These are phyloP conservation scores for Punctoribates punctum DNA, from an alignment of 2,888 invertebrate genomes.

Conservation along the genomic window DNA sequence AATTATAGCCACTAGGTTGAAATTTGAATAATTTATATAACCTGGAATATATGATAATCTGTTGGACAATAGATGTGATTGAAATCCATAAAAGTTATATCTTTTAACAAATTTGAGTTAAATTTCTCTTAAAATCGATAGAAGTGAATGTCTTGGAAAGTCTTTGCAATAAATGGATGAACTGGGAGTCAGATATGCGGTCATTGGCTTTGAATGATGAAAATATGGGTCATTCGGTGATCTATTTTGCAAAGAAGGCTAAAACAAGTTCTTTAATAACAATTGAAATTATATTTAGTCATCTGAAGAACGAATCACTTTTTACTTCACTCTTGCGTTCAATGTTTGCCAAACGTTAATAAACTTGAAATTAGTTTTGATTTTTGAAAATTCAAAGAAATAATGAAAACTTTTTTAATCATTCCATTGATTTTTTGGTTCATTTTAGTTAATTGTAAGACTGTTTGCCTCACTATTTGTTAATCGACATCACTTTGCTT, in stretches of 20 bases:
- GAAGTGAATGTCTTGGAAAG: no score
- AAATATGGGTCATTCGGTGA: slow-evolving; percentile 23
- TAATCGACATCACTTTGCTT: not conserved
- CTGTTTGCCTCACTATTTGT: not conserved
- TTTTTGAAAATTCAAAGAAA: not conserved
- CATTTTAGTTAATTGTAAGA: slow-evolving; percentile 20
- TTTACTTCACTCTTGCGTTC: not conserved
- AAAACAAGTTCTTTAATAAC: slow-evolving; percentile 25
- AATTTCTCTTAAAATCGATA: no score
- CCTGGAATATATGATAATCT: no score
- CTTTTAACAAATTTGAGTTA: no score
- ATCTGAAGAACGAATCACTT: slow-evolving; percentile 23
- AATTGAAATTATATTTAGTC: slow-evolving; percentile 31
- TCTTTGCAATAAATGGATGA: no score
- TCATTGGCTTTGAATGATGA: slow-evolving; percentile 15
- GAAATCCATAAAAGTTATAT: no score
- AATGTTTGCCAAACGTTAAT: slow-evolving; percentile 23
- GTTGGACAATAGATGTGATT: no score
- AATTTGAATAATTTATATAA: no score
- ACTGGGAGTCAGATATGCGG: not conserved
- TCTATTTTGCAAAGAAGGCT: slow-evolving; percentile 28
- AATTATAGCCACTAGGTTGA: no score
- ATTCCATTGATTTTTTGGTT: slow-evolving; percentile 11
- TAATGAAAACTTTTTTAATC: not conserved
- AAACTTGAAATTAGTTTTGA: slow-evolving; percentile 1